These are phyloP conservation scores for Leuciscus idus DNA, from an alignment of 2,113 vertebrate genomes.

Conservation along the genomic window DNA sequence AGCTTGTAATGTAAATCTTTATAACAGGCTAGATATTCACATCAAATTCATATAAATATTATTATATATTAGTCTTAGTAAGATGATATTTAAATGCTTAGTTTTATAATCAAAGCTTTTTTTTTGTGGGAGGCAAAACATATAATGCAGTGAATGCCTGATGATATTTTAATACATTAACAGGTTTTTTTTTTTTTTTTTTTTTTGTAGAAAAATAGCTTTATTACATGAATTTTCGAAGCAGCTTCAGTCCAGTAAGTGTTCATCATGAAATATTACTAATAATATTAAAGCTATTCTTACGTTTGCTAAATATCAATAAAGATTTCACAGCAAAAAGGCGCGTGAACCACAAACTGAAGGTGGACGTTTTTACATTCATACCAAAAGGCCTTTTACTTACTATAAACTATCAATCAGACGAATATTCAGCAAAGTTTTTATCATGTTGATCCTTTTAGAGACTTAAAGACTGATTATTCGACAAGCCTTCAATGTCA, in stretches of 20 bases:
- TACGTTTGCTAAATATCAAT: neutral
- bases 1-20: neutral
- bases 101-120: too few relatives aligned
- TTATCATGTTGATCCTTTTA: neutral
- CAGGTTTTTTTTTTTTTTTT: neutral
- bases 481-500: neutral
- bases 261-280: neutral
- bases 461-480: neutral
- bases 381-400: neutral
- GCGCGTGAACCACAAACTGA: neutral
- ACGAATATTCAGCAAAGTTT: neutral
- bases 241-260: neutral
- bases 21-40: neutral
- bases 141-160: neutral
- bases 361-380: neutral
- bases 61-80: too few relatives aligned
- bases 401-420: neutral
- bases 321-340: neutral
- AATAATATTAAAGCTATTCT: neutral
- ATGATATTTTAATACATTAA: neutral
- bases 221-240: too few relatives aligned
- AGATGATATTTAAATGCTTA: neutral
- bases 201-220: too few relatives aligned
- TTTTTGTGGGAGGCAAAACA: neutral
- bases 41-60: neutral